These are phyloP conservation scores for Beaufortia kweichowensis DNA, from an alignment of 2,113 vertebrate genomes.

Conservation along the genomic window DNA sequence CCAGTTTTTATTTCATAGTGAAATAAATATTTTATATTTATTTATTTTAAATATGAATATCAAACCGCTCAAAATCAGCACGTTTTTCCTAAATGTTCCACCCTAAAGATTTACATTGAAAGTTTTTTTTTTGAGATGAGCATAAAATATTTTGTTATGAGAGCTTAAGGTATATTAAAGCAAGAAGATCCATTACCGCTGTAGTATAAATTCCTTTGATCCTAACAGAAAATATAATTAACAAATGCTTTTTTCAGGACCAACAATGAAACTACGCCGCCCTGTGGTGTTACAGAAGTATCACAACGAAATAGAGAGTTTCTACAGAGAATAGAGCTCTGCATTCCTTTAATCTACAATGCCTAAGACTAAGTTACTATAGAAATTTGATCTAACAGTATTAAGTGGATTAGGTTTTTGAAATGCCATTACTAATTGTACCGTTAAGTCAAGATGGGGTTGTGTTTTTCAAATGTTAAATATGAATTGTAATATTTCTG, in stretches of 20 bases:
- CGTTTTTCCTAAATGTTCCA: too few relatives aligned
- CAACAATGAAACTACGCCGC: conserved; percentile 85
- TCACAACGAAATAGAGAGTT: conserved; percentile 72
- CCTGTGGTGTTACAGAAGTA: conserved; percentile 78
- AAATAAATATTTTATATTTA: too few relatives aligned
- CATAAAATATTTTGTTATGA: background rate
- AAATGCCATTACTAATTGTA: background rate
- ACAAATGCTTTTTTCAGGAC: conserved; percentile 69
- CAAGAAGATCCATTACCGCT: background rate
- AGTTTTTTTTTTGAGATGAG: background rate
- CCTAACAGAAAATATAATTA: background rate
- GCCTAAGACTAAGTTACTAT: background rate
- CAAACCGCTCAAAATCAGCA: too few relatives aligned
- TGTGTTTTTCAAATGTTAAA: background rate
- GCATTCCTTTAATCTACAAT: too few relatives aligned
- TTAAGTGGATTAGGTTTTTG: background rate
- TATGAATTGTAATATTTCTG: conserved; percentile 9
- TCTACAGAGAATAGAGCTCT: conserved; percentile 72
- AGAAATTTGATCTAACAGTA: background rate
- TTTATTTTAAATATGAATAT: too few relatives aligned
- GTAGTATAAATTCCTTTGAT: background rate
- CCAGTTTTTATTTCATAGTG: too few relatives aligned
- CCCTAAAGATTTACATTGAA: background rate
- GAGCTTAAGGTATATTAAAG: background rate
- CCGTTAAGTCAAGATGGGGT: background rate